Evolutionary conservation across 2,113 vertebrate species (phyloP).

Genomic region (Phyllostomus discolor): DNA sequence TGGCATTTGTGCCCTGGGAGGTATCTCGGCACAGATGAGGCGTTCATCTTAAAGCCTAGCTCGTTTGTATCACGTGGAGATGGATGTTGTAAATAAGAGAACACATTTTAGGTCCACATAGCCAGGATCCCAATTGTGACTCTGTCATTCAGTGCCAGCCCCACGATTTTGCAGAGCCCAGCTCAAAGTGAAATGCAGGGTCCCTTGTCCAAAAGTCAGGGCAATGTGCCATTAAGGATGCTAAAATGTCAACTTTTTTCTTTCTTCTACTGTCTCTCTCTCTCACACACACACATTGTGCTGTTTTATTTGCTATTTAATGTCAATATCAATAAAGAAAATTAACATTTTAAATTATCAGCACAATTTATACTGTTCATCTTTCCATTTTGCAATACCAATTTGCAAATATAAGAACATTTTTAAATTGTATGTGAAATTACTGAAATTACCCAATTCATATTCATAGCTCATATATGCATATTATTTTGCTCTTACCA

Average conservation of each 20-base stretch:
- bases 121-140: not conserved
- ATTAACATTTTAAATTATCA: not conserved
- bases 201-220: not conserved
- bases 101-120: not conserved
- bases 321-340: not conserved
- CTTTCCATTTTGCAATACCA: not conserved
- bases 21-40: not conserved
- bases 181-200: not conserved
- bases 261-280: not conserved
- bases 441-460: not conserved
- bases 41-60: not conserved
- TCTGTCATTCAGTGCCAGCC: not conserved
- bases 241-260: not conserved
- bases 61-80: not conserved
- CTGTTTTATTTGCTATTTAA: not conserved
- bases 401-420: not conserved
- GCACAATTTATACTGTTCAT: not conserved
- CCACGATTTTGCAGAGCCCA: not conserved
- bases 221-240: not conserved
- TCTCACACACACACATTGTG: not conserved
- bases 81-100: not conserved
- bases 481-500: not conserved
- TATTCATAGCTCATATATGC: not conserved
- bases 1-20: not conserved
- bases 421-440: not conserved